Base-by-base conservation (phyloP, 2,113 vertebrate species). In the Onychostoma macrolepis region DNA sequence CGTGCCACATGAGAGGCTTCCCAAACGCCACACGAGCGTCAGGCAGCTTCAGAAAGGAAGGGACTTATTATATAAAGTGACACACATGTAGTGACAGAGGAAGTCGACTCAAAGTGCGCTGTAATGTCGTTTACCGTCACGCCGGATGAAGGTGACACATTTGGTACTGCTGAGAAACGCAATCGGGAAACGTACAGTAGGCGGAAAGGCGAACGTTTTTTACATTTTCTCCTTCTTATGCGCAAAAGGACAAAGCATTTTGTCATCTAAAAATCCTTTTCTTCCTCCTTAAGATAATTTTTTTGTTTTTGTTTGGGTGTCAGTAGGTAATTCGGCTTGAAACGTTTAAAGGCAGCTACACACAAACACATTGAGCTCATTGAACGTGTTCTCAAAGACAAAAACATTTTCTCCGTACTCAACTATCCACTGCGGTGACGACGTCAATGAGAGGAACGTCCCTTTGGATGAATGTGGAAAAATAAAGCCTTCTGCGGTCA, bases 1-100 rank as follows among this genome's bases (percentile, higher is more conserved):
- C 21, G 30, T 33, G 9, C 24, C 45, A 83, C 56, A 79, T 33
- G n/a, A 48, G 36, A 80, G 17, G 30, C 21, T 33, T 26, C 58
- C 13, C 12, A 17, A 41, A 75, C 17, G 36, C 53, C 76, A 78
- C 45, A 15, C 26, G 15, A 21, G 6, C 50, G n/a, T 65, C 38
- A 45, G 12, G 56, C 4, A 0, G 36, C 11, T 15, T 45, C 38
- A 53, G 65, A 85, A n/a, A 80, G 67, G 61, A 84, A 56, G 13
- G 24, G 48, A 45, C 79, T 78, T 78, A 78, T 87, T 63, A 61
- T 81, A 81, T 76, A 69, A 84, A 89, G 78, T 81, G 67, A 43
- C 65, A 81, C 45, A 33, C 76, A 81, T 72, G 24, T 26, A 76
- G 81, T 65, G 65, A 80, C n/a, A 84, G 33, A 10, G n/a, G 45